These are phyloP conservation scores for Seira sanloemensis DNA, from an alignment of 2,888 invertebrate genomes.

Conservation along the genomic window DNA sequence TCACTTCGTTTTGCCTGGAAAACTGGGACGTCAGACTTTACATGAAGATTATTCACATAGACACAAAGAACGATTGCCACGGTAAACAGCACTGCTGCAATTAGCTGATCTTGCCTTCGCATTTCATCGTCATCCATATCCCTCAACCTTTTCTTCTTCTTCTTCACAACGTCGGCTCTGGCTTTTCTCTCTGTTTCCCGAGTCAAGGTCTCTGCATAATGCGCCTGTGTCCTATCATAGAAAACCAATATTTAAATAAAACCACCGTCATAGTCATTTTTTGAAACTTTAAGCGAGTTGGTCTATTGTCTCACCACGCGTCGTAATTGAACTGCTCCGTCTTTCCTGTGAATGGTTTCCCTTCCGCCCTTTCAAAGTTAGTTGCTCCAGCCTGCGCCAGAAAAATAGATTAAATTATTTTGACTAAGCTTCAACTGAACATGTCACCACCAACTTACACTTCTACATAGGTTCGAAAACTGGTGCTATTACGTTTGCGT, in stretches of 20 bases:
- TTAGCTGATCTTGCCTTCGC: no score
- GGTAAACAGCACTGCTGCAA: no score
- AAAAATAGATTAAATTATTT: no score
- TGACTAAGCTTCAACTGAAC: no score
- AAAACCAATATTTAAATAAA: background rate
- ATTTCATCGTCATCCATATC: background rate
- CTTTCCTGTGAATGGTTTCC: conserved; percentile 24
- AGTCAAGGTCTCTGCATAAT: conserved; percentile 45
- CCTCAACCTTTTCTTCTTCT: background rate
- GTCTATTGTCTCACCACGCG: conserved; percentile 32
- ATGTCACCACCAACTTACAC: no score
- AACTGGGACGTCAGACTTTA: no score
- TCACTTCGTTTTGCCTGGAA: no score
- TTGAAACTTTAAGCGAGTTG: background rate
- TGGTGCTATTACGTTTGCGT: background rate
- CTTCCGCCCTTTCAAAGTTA: background rate
- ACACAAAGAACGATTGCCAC: no score
- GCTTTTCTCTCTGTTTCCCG: background rate
- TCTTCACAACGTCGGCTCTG: background rate
- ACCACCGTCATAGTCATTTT: no score
- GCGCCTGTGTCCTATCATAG: conserved; percentile 35
- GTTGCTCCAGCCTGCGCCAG: background rate
- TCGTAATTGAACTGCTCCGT: conserved; percentile 45
- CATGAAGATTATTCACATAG: no score
- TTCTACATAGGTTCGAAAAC: background rate